Conservation (phyloP, 2,113 vertebrate genomes). For the Probosciger aterrimus region DNA sequence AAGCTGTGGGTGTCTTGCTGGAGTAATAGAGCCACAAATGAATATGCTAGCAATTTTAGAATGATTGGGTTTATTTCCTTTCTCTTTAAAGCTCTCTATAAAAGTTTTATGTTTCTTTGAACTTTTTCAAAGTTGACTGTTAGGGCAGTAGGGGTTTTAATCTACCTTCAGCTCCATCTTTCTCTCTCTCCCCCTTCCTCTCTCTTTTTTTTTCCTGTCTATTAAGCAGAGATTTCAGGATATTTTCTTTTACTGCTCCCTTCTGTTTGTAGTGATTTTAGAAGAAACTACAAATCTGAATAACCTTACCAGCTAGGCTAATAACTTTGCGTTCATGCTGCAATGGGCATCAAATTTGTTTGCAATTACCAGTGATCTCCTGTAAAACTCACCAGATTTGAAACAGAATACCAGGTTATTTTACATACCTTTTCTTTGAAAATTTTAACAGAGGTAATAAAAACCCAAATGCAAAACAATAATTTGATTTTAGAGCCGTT, state of each 20-base stretch:
- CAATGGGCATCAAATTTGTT: background rate
- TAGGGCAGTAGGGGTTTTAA: background rate
- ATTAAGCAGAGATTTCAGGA: background rate
- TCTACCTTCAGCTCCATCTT: background rate
- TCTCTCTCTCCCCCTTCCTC: background rate
- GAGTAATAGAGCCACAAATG: background rate
- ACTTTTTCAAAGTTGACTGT: background rate
- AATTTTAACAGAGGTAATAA: background rate
- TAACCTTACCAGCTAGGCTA: background rate
- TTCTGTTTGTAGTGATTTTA: background rate
- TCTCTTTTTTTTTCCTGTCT: background rate
- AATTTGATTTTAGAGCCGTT: background rate
- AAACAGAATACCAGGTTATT: background rate
- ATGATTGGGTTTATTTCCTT: background rate
- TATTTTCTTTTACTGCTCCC: background rate
- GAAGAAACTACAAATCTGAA: background rate
- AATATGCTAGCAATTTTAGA: conserved; percentile 16
- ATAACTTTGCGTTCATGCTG: background rate
- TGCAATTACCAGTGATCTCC: background rate
- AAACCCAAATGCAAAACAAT: background rate
- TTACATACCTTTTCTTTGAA: background rate
- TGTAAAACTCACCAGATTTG: conserved; percentile 5
- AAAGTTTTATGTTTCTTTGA: background rate
- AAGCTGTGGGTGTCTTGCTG: conserved; percentile 5
- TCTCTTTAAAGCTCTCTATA: background rate